Base-by-base conservation (phyloP, 2,113 vertebrate genomes). In the Prionailurus viverrinus region DNA sequence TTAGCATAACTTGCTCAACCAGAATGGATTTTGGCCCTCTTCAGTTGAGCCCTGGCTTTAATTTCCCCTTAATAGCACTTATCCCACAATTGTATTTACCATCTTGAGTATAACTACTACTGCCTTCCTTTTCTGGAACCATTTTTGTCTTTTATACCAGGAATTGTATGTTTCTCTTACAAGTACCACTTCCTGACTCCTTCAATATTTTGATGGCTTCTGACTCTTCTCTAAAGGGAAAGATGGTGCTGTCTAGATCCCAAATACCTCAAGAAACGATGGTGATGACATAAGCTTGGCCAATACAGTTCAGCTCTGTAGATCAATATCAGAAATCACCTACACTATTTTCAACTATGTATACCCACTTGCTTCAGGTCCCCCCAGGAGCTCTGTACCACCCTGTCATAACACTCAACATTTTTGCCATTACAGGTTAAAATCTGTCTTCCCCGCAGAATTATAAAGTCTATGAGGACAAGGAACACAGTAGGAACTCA, bases 281-380 rank as follows among this genome's bases (percentile, higher is more conserved):
- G 33, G 27, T 3, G 0, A 12, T 31, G 55, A 88, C n/a, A 69
- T 41, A 65, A 91, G 48, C 39, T 79, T 69, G 61, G 39, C 90
- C 58, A 89, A 21, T 73, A 29, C 3, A 33, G 88, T 53, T 69
- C 36, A 83, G 58, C 29, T 89, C 73, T 89, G 76, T 29, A 74
- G 86, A 95, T 94, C 91, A 51, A 21, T 93, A 83, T 89, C 93
- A 95, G 84, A 97, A 96, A 91, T 94, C 61, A n/a, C 19, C 89
- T 58, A 16, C 29, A 95, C 74, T 21, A 74, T 79, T 74, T 65
- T 81, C 65, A 95, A 53, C 63, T 45, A 69, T 29, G 90, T 73
- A 94, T 36, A 71, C 39, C 61, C 16, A 61, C 69, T 90, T 86
- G 39, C 33, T 81, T 0, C 4, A 63, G 51, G 23, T 51, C 45